Conservation (phyloP, 1,140 invertebrate genomes). For the Drosophila melanica region DNA sequence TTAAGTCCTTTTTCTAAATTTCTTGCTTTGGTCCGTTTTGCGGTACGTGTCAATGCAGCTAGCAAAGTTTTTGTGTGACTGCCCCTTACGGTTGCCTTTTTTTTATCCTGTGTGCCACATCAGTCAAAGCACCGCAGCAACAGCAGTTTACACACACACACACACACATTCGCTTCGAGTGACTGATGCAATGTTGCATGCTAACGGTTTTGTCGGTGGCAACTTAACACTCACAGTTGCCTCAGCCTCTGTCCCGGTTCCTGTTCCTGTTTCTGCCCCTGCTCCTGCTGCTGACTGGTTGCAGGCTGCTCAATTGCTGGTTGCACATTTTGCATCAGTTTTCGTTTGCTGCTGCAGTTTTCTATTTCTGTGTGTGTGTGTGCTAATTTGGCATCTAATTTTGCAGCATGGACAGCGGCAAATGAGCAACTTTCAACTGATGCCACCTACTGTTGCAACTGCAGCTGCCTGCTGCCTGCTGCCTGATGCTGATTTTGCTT, state of each 20-base stretch:
- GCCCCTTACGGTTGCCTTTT: constrained; percentile 27
- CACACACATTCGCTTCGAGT: not conserved
- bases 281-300: not conserved
- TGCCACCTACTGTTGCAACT: constrained; percentile 15
- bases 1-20: not conserved
- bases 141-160: constrained; percentile 42
- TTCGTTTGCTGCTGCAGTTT: constrained; percentile 57
- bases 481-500: constrained; percentile 48
- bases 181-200: constrained; percentile 32
- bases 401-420: constrained; percentile 64
- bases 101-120: constrained; percentile 63
- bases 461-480: constrained; percentile 11
- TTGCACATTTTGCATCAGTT: constrained; percentile 34
- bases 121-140: constrained; percentile 74
- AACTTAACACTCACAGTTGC: constrained; percentile 41
- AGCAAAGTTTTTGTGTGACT: constrained; percentile 55
- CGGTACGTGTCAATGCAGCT: constrained; percentile 70
- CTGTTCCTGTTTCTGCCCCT: not conserved
- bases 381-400: constrained; percentile 80
- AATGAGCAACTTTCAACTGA: constrained; percentile 60
- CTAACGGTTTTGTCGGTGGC: constrained; percentile 28
- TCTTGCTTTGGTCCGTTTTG: constrained; percentile 22
- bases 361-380: constrained; percentile 28
- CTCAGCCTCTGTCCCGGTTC: not conserved
- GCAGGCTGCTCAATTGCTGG: constrained; percentile 5